Evolutionary conservation across 1,140 invertebrate genomes (phyloP), one percentile per base, ranked within the genome.

Genomic region (Medauroidea extradentata): DNA sequence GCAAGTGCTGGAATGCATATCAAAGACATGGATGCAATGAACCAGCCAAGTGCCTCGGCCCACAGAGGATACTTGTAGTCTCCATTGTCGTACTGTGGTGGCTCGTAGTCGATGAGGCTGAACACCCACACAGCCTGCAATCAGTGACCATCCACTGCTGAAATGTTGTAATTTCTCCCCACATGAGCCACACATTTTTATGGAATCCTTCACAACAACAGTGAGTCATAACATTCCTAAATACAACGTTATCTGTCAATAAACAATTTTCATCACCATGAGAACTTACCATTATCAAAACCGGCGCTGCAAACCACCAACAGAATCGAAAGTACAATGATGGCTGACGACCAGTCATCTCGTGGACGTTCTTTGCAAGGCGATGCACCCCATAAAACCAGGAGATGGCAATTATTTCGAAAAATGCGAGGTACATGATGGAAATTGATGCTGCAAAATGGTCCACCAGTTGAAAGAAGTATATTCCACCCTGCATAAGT

Each of bases 391-490:
- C 93, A 73, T 96, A 96, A 67, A 93, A 86, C 93, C 93, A 96
- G 0, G 90, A 85, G 38, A 96, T 86, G 3, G 88, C 92, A 25
- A 94, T 87, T 14, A 93, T 85, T 81, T 96, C 93, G 71, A 95
- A 93, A 71, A 96, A 93, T 34, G 92, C 92, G 38, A 96, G 78
- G 66, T 93, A 93, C 81, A 94, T 94, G 38, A 95, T 88, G 8
- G 91, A 93, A 60, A 94, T 84, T 0, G 91, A 93, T 16, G 93
- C 91, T 5, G 92, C 88, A 72, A 94, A 96, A 72, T 93, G 92
- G 71, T 96, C 93, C 69, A 96, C 89, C 29, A 96, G 74, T 81
- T 94, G 90, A 73, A 96, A 96, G 68, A 91, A 90, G 68, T 92
- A 96, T 65, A 95, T 94, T 61, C 93, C 94, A 62, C 92, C 93